These are phyloP conservation scores for Silvanus unidentatus DNA, from an alignment of 2,888 invertebrate species.

Conservation along the genomic window DNA sequence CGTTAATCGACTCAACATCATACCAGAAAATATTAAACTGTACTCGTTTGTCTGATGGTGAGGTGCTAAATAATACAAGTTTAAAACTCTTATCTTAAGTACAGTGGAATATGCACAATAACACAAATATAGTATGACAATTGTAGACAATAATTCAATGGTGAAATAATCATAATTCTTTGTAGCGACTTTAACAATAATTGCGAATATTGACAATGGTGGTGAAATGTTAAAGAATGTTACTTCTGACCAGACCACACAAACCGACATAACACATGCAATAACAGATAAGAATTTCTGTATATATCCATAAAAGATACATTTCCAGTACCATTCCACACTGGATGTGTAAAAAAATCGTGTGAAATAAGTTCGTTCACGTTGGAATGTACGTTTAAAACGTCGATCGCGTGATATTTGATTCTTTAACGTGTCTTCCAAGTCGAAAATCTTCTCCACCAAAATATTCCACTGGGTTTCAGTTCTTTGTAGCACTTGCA, in stretches of 20 bases:
- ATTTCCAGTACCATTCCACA: constrained; percentile 96
- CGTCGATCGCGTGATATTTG: constrained; percentile 54
- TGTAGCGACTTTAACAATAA: constrained; percentile 78
- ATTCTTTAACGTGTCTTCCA: constrained; percentile 86
- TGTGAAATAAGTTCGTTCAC: constrained; percentile 53
- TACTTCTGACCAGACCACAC: constrained; percentile 98
- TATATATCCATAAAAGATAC: constrained; percentile 70
- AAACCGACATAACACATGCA: constrained; percentile 72
- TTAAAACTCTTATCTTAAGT: constrained; percentile 90
- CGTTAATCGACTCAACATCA: constrained; percentile 94
- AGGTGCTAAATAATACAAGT: constrained; percentile 94
- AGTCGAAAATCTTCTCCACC: constrained; percentile 68
- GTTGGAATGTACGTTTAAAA: constrained; percentile 67
- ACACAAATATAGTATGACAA: constrained; percentile 90
- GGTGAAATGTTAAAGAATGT: constrained; percentile 93
- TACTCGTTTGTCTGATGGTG: constrained; percentile 99
- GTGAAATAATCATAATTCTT: constrained; percentile 83
- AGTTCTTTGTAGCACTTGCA: constrained; percentile 88
- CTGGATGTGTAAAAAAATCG: constrained; percentile 59
- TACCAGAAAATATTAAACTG: constrained; percentile 96
- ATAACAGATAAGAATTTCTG: constrained; percentile 66
- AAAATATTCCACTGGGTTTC: constrained; percentile 91
- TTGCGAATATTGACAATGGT: constrained; percentile 94
- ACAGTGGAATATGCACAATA: constrained; percentile 98
- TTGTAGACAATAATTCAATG: constrained; percentile 87